Conservation (phyloP, 2,888 invertebrate genomes). For the Zhengitettix transpicula region DNA sequence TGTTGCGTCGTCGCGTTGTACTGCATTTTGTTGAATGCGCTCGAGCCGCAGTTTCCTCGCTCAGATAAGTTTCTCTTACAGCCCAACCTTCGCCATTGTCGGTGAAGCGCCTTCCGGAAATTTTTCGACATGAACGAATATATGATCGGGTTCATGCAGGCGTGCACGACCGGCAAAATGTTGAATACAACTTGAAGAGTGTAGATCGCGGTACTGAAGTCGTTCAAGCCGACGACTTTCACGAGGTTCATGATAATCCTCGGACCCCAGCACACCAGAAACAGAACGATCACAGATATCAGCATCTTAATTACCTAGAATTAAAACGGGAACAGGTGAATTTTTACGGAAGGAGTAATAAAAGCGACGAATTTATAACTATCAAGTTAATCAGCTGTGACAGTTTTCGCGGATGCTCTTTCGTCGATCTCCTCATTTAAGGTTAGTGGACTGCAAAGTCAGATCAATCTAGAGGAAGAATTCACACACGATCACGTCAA, state of each 20-base stretch:
- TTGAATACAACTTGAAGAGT: conserved; percentile 20
- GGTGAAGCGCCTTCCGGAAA: conserved; percentile 6
- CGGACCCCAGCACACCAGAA: conserved; percentile 33
- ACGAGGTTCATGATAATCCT: conserved; percentile 26
- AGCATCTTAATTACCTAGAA: conserved; percentile 35
- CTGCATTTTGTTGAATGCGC: neutral
- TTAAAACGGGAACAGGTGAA: neutral
- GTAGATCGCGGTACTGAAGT: conserved; percentile 21
- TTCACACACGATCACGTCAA: too few species aligned
- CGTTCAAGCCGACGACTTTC: conserved; percentile 20
- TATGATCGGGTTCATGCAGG: conserved; percentile 25
- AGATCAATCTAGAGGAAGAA: too few species aligned
- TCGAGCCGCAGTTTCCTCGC: neutral
- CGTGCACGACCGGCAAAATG: conserved; percentile 24
- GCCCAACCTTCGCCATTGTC: conserved; percentile 1
- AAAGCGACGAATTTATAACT: too few species aligned
- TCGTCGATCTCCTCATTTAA: too few species aligned
- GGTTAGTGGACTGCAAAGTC: too few species aligned
- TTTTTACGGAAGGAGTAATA: too few species aligned
- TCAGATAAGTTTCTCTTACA: neutral
- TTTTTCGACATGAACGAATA: conserved; percentile 18
- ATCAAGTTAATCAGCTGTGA: too few species aligned
- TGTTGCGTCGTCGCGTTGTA: neutral
- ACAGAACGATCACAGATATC: conserved; percentile 28
- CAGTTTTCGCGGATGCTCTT: too few species aligned